Conservation (phyloP, 1,140 invertebrate genomes). For the Zaprionus ghesquierei region DNA sequence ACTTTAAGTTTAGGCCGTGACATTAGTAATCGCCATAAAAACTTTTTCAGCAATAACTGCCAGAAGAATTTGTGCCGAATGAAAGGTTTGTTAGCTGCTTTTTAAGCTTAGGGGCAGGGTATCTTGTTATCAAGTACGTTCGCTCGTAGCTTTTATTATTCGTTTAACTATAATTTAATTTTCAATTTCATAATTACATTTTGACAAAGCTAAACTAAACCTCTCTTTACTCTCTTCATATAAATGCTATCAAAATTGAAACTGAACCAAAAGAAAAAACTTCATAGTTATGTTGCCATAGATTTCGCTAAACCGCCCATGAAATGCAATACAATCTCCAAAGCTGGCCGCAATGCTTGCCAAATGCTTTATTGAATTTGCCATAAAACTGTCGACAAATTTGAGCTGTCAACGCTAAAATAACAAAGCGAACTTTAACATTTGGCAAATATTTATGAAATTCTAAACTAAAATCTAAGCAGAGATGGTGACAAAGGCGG, state of each 20-base stretch:
- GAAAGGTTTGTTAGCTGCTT: too few relatives aligned
- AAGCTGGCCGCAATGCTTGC: slow-evolving; percentile 35
- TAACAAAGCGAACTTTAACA: slow-evolving; percentile 34
- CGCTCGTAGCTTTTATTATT: too few relatives aligned
- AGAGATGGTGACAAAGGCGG: background rate
- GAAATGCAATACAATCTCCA: background rate
- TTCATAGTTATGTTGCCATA: slow-evolving; percentile 1
- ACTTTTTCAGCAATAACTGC: too few relatives aligned
- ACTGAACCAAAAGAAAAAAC: background rate
- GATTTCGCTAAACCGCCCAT: background rate
- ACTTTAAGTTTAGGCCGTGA: too few relatives aligned
- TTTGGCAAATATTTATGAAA: slow-evolving; percentile 67
- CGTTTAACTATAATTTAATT: too few relatives aligned
- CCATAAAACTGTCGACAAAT: slow-evolving; percentile 57
- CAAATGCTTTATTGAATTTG: slow-evolving; percentile 36
- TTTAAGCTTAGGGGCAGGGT: too few relatives aligned
- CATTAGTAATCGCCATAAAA: too few relatives aligned
- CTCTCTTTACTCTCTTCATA: background rate
- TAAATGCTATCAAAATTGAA: background rate
- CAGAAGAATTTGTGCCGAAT: too few relatives aligned
- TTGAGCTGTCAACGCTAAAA: slow-evolving; percentile 43
- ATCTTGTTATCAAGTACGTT: too few relatives aligned
- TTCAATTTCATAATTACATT: background rate
- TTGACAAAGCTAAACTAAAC: background rate
- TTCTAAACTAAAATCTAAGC: slow-evolving; percentile 64